Base-by-base conservation (phyloP, 2,888 invertebrate genomes). In the Pycnomerus fuliginosus region DNA sequence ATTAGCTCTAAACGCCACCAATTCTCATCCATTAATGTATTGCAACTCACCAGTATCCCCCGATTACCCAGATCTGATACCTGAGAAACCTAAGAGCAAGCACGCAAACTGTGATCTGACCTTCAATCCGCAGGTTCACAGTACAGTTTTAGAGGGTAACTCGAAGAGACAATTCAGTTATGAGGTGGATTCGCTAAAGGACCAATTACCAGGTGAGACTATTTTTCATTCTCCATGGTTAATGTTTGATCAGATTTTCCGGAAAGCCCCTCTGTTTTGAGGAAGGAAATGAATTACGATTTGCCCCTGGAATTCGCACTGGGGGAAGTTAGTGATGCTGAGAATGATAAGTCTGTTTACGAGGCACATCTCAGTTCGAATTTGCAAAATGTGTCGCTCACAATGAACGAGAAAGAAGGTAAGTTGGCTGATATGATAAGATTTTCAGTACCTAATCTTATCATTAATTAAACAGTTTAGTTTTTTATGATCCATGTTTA, bases 251-350 rank as follows among this genome's bases (percentile, higher is more conserved):
- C 47, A 69, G 71, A 70, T 53, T 69, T 82, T 75, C 78, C 80
- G 13, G 79, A 77, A 23, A 80, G 81, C 14, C 80, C 82, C 0
- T 76, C 79, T 0, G 76, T 76, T 32, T 67, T 79, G 17, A 76
- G 77, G 8, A 67, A 75, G 25, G 68, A 75, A 49, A 73, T 78
- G 1, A 74, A 76, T 59, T 78, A 76, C 49, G 77, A 80, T 30
- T 65, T 80, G 48, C 80, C 80, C 0, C 72, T 78, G 1, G 81
- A 82, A 57, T 69, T 77, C 65, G 72, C 70, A 23, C 60, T 61
- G 38, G 55, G 59, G 41, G 69, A 65, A 37, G 44, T 61, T n/a
- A 70, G 69, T 46, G 74, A 74, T 56, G 73, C 69, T 37, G 76
- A 76, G 57, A 75, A 75, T 56, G 76, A 76, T 44, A 72, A 72